Conservation (phyloP, 2,113 vertebrate species). For the Suncus etruscus region DNA sequence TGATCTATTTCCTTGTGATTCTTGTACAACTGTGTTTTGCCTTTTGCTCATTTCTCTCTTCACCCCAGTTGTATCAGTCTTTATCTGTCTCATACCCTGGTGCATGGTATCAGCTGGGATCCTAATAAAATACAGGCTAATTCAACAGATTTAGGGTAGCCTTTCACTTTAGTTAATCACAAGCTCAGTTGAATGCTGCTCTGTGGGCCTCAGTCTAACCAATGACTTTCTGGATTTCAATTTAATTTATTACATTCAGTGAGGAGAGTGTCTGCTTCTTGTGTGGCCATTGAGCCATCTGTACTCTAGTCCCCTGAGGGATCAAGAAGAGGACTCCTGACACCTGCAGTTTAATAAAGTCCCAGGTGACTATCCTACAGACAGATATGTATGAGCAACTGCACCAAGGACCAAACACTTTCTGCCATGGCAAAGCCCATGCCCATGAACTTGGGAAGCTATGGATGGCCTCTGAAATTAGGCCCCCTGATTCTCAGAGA, state of each 20-base stretch:
- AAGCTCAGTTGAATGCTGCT: neutral
- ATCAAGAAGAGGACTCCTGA: neutral
- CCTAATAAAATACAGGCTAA: neutral
- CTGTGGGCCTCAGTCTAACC: neutral
- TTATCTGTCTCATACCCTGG: neutral
- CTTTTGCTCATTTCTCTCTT: neutral
- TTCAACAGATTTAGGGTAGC: neutral
- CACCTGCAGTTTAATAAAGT: neutral
- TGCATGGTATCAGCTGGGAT: neutral
- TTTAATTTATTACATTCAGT: neutral
- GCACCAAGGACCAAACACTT: too few relatives aligned
- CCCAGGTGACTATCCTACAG: neutral
- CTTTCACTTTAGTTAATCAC: neutral
- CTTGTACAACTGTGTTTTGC: too few relatives aligned
- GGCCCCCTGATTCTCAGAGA: neutral
- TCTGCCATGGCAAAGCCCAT: too few relatives aligned
- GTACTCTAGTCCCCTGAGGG: neutral
- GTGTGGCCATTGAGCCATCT: neutral
- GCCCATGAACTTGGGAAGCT: too few relatives aligned
- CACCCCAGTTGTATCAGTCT: neutral
- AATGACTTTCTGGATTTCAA: neutral
- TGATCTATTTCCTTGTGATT: neutral
- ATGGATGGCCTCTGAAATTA: neutral
- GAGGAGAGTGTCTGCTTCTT: neutral
- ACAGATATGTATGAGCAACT: accelerated